Evolutionary conservation across 2,888 invertebrate species (phyloP).

Genomic region (Drosophila fulvimacula): DNA sequence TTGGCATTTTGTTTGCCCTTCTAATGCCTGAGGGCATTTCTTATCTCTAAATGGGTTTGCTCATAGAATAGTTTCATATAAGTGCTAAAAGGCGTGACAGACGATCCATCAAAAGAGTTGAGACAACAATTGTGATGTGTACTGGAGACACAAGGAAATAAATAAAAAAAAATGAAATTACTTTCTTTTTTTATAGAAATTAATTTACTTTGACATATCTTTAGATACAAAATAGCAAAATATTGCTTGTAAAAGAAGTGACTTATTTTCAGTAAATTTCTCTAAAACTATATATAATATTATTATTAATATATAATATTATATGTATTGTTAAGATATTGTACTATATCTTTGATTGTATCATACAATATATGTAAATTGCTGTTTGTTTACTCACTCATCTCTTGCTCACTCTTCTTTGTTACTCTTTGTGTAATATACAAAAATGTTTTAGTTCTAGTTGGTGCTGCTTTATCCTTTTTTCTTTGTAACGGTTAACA

Average conservation of each 20-base stretch:
- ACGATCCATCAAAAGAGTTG: slow-evolving; percentile 36
- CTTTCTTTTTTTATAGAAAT: neutral
- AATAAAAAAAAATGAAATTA: neutral
- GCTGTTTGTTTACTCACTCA: neutral
- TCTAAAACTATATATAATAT: neutral
- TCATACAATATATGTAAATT: neutral
- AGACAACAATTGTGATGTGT: neutral
- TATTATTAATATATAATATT: no score
- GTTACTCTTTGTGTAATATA: neutral
- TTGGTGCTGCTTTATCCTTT: neutral
- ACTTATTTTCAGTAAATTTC: neutral
- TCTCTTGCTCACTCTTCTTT: neutral
- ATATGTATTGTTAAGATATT: no score
- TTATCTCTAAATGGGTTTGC: slow-evolving; percentile 29
- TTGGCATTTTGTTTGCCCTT: slow-evolving; percentile 25
- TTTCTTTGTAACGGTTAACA: neutral
- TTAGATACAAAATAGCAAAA: neutral
- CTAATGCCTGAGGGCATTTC: slow-evolving; percentile 11
- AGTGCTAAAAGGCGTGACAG: slow-evolving; percentile 17
- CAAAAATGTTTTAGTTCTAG: neutral
- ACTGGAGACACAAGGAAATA: neutral
- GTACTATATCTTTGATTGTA: neutral
- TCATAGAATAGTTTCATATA: neutral
- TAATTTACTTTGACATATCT: neutral
- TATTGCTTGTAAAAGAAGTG: neutral